phyloP scores from a whole-genome alignment of 2,113 vertebrate genomes.

The Podarcis cretensis region DNA sequence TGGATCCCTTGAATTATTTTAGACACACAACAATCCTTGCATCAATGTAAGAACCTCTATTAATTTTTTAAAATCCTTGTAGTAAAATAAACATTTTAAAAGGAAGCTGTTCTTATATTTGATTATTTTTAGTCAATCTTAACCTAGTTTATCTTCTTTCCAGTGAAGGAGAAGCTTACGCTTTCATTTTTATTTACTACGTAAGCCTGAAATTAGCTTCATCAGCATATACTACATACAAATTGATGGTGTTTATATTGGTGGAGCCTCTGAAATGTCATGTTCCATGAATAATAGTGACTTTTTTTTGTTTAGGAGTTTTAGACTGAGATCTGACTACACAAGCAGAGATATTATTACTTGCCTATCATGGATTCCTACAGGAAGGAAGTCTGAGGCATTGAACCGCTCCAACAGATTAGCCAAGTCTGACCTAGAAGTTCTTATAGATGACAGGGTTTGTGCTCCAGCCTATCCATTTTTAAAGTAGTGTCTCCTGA shows the following conservation, averaged over 20 bases:
- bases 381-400: neutral
- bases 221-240: neutral
- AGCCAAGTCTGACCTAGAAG: neutral
- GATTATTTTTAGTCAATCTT: slow-evolving; percentile 27
- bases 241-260: neutral
- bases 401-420: neutral
- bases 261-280: neutral
- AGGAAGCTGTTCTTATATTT: neutral
- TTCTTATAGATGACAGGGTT: neutral
- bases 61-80: slow-evolving; percentile 31
- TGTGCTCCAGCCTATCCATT: neutral
- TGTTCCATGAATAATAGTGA: neutral
- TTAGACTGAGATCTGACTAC: neutral
- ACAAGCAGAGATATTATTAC: neutral
- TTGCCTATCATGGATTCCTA: neutral
- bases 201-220: neutral
- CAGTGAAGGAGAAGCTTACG: neutral
- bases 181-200: neutral
- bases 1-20: slow-evolving; percentile 63
- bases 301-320: neutral
- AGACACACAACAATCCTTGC: slow-evolving; percentile 58
- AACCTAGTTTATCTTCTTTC: slow-evolving; percentile 3
- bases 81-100: slow-evolving; percentile 29
- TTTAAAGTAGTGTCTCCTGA: neutral
- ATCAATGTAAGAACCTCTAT: slow-evolving; percentile 41